Evolutionary conservation across 2,797 vertebrate genomes (phyloP).

Genomic region (Trachurus trachurus): DNA sequence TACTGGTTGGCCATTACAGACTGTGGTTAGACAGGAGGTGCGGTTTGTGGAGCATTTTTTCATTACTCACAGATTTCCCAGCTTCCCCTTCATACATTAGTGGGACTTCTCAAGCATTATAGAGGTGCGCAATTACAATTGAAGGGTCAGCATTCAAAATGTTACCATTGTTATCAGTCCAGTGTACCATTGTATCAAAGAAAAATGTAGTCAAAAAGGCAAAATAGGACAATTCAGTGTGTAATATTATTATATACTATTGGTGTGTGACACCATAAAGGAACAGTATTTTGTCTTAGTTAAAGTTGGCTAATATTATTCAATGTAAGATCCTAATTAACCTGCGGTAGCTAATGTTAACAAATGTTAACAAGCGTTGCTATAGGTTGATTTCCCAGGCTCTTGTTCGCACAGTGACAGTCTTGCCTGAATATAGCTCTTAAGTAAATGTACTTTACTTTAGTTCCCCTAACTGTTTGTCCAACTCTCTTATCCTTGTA

Average conservation of each 20-base stretch:
- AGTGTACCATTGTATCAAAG: not conserved
- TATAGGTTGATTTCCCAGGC: not conserved
- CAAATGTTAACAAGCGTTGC: not conserved
- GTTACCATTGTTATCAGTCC: not conserved
- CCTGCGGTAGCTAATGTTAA: not conserved
- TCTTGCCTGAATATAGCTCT: not conserved
- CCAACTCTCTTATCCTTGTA: not conserved
- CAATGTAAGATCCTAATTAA: too few species aligned
- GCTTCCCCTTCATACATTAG: conserved; percentile 16
- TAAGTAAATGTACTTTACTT: not conserved
- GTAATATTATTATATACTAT: not conserved
- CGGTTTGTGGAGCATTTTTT: conserved; percentile 27
- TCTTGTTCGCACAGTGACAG: too few species aligned
- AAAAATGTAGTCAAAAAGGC: not conserved
- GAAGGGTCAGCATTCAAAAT: not conserved
- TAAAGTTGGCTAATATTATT: not conserved
- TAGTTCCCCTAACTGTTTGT: not conserved
- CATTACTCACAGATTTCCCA: conserved; percentile 16
- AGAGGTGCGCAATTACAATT: not conserved
- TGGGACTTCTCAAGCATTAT: not conserved
- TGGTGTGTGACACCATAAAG: not conserved
- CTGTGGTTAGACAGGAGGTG: conserved; percentile 33
- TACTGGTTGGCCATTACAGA: conserved; percentile 26
- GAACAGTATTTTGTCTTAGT: not conserved
- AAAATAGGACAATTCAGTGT: not conserved